Percentiles rank a stretch among this genome's conserved stretches.
These are phyloP conservation scores for Euspilapteryx auroguttella DNA, from an alignment of 2,888 invertebrate species.

Conservation along the genomic window DNA sequence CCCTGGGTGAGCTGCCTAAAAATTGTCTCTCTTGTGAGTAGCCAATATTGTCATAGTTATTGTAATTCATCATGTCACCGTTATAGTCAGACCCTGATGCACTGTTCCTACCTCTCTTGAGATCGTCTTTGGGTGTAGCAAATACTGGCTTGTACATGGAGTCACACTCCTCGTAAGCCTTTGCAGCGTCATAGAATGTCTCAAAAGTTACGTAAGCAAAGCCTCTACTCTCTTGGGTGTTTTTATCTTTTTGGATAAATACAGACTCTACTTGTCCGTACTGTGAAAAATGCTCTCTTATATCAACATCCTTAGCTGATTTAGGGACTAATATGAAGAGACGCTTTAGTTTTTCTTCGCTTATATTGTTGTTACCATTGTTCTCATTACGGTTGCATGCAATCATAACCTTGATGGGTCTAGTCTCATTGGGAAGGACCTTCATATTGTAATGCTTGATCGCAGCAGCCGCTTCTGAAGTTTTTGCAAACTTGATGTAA, in stretches of 20 bases:
- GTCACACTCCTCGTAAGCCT: slow-evolving; percentile 88
- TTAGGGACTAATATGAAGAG: slow-evolving; percentile 88
- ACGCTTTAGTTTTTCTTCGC: slow-evolving; percentile 58
- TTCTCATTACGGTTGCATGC: slow-evolving; percentile 62
- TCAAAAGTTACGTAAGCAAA: slow-evolving; percentile 88
- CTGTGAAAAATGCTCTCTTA: slow-evolving; percentile 78
- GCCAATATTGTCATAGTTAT: background rate
- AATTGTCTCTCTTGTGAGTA: background rate
- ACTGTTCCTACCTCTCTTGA: slow-evolving; percentile 25
- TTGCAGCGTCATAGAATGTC: slow-evolving; percentile 80
- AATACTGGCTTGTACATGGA: slow-evolving; percentile 85
- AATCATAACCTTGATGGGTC: slow-evolving; percentile 88
- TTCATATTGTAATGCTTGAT: slow-evolving; percentile 85
- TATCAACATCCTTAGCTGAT: slow-evolving; percentile 73
- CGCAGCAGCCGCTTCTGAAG: slow-evolving; percentile 88
- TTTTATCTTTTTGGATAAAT: slow-evolving; percentile 76
- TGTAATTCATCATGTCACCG: background rate
- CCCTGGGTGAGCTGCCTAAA: slow-evolving; percentile 6
- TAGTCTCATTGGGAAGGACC: slow-evolving; percentile 64
- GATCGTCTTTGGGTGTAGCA: slow-evolving; percentile 76
- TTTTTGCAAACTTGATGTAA: slow-evolving; percentile 88
- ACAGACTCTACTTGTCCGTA: slow-evolving; percentile 84
- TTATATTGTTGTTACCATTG: slow-evolving; percentile 15
- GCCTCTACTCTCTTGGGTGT: slow-evolving; percentile 80
- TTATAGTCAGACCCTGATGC: background rate